These are phyloP conservation scores for Atethmia centrago DNA, from an alignment of 2,888 invertebrate species.

Conservation along the genomic window DNA sequence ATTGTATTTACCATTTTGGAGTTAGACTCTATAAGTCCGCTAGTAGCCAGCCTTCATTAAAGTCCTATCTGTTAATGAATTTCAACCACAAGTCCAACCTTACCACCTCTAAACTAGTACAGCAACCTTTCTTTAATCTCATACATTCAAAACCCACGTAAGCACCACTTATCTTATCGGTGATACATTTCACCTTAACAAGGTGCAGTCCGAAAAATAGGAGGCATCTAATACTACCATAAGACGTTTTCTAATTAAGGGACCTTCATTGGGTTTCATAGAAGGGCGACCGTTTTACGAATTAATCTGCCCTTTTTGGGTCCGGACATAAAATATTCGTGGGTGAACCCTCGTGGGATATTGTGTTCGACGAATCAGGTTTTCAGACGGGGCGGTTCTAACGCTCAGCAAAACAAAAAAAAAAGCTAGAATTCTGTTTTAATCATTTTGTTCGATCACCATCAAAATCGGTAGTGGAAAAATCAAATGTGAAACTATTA, in stretches of 20 bases:
- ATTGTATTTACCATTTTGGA: not conserved
- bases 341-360: constrained; percentile 38
- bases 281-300: constrained; percentile 55
- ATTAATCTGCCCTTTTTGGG: constrained; percentile 66
- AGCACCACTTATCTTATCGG: constrained; percentile 43
- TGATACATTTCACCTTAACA: constrained; percentile 36
- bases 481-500: no score
- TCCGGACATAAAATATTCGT: constrained; percentile 63
- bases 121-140: constrained; percentile 15
- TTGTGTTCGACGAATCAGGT: constrained; percentile 53
- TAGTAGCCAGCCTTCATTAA: not conserved
- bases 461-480: not conserved
- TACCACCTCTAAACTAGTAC: not conserved
- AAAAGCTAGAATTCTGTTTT: not conserved
- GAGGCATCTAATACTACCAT: constrained; percentile 52
- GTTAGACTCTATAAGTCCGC: not conserved
- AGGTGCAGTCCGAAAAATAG: constrained; percentile 49
- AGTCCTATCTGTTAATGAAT: constrained; percentile 33
- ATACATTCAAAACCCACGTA: constrained; percentile 44
- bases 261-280: constrained; percentile 54
- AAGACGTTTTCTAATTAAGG: constrained; percentile 67
- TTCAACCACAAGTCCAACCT: constrained; percentile 4
- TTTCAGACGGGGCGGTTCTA: constrained; percentile 3
- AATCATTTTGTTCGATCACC: not conserved
- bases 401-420: not conserved